phyloP scores from a whole-genome alignment of 2,797 vertebrate genomes.

The Onychomys torridus region DNA sequence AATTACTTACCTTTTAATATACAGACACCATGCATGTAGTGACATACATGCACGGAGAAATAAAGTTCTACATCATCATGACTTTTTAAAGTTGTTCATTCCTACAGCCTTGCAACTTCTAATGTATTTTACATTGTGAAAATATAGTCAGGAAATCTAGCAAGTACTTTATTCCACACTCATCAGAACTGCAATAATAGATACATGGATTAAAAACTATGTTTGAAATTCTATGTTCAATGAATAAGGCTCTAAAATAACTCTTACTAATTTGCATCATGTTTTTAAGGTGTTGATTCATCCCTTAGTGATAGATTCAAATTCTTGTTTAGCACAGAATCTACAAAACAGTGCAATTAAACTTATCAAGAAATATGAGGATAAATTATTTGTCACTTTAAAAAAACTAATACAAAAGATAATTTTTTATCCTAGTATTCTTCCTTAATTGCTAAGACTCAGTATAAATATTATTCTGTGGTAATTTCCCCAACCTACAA shows the following conservation, averaged over 20 bases:
- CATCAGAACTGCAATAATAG: background rate
- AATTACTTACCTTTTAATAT: background rate
- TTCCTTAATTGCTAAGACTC: background rate
- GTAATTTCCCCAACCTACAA: background rate
- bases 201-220: background rate
- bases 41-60: background rate
- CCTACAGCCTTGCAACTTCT: background rate
- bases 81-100: background rate
- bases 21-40: background rate
- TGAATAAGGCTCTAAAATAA: background rate
- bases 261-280: background rate
- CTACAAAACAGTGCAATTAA: background rate
- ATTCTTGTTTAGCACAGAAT: background rate
- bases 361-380: background rate
- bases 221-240: background rate
- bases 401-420: too few species aligned
- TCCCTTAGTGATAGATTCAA: background rate
- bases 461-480: background rate
- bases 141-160: background rate
- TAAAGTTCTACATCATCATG: background rate
- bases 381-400: background rate
- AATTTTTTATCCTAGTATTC: background rate
- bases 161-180: background rate
- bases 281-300: background rate
- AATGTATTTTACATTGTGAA: background rate